phyloP scores from a whole-genome alignment of 2,888 invertebrate species.

The Meiosimyza platycephala region DNA sequence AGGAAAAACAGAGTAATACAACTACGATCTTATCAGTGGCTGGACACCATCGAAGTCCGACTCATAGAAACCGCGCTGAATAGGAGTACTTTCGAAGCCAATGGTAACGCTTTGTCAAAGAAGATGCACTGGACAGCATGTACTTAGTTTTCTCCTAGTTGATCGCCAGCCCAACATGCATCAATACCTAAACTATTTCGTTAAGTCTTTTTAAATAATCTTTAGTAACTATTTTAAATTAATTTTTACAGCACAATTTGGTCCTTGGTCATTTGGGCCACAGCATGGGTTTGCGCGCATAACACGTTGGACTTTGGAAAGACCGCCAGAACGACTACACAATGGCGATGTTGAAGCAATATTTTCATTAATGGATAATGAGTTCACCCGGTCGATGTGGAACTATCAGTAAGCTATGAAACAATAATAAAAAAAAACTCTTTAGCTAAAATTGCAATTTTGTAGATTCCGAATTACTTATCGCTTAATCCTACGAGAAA shows the following conservation, averaged over 20 bases:
- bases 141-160: too few relatives aligned
- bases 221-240: background rate
- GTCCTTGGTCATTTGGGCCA: conserved; percentile 93
- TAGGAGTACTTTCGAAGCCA: too few relatives aligned
- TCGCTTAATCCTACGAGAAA: conserved; percentile 88
- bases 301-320: conserved; percentile 90
- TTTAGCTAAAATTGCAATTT: background rate
- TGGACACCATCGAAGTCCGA: too few relatives aligned
- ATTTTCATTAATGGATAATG: conserved; percentile 92
- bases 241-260: conserved; percentile 84
- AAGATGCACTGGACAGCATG: too few relatives aligned
- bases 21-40: too few relatives aligned
- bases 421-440: background rate
- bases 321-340: conserved; percentile 86
- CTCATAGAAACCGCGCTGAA: too few relatives aligned
- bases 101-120: too few relatives aligned
- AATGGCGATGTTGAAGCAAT: conserved; percentile 93
- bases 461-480: conserved; percentile 90
- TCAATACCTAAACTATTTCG: too few relatives aligned
- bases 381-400: conserved; percentile 94
- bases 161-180: too few relatives aligned
- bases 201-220: background rate
- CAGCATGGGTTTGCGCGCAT: conserved; percentile 97
- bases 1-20: too few relatives aligned
- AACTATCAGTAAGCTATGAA: conserved; percentile 80